A percentile compares a stretch with the other conserved stretches of the same genome.
Evolutionary conservation across 1,140 invertebrate genomes (phyloP).

Genomic region (Saccostrea cuccullata): DNA sequence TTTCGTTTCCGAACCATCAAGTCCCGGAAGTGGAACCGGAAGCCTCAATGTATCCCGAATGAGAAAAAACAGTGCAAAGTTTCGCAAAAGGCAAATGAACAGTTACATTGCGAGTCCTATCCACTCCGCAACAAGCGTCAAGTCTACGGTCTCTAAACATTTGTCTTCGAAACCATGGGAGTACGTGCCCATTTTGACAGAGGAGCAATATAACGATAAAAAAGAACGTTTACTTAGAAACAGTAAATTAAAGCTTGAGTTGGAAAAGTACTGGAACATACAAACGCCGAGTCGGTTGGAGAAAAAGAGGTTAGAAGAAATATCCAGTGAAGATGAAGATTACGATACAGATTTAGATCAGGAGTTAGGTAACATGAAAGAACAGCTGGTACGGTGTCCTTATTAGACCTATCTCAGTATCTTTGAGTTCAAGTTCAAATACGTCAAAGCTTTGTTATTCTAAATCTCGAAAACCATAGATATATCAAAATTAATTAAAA

Average conservation of each 20-base stretch:
- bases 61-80: constrained; percentile 37
- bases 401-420: too few species aligned
- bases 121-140: constrained; percentile 12
- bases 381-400: too few species aligned
- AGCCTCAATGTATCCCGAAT: not conserved
- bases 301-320: constrained; percentile 40
- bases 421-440: too few species aligned
- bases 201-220: constrained; percentile 50
- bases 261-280: constrained; percentile 48
- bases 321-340: constrained; percentile 52
- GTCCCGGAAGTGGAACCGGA: constrained; percentile 33
- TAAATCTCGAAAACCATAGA: too few species aligned
- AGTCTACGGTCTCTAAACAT: constrained; percentile 28
- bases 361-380: constrained; percentile 40
- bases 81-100: constrained; percentile 30
- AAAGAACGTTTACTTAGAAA: constrained; percentile 51
- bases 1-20: constrained; percentile 31
- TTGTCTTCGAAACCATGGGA: not conserved
- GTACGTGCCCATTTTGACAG: constrained; percentile 40
- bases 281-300: constrained; percentile 46
- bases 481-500: too few species aligned
- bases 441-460: too few species aligned
- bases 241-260: constrained; percentile 48
- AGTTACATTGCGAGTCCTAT: constrained; percentile 1
- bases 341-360: constrained; percentile 59